A percentile compares a stretch with the other conserved stretches of the same genome.
Evolutionary conservation across 2,888 invertebrate species (phyloP).

Genomic region (Elysia crispata): DNA sequence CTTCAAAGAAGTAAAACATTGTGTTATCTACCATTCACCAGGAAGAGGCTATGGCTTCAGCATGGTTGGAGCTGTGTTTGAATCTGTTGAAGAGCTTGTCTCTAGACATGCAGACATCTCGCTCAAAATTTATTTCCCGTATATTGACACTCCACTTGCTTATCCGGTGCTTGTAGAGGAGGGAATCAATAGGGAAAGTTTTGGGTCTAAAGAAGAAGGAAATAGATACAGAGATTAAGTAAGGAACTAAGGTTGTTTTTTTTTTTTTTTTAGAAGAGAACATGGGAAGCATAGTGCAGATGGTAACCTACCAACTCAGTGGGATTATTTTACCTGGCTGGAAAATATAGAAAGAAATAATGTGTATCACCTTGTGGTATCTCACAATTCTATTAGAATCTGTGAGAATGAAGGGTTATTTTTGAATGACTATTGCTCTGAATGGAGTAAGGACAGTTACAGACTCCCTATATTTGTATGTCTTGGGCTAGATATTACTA

Average conservation of each 20-base stretch:
- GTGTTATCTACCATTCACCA: constrained; percentile 40
- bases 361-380: too few species aligned
- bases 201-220: background rate
- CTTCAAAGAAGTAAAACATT: constrained; percentile 44
- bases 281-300: background rate
- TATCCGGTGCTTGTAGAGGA: constrained; percentile 44
- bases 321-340: too few species aligned
- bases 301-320: too few species aligned
- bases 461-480: too few species aligned
- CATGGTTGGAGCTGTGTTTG: constrained; percentile 48
- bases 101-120: constrained; percentile 45
- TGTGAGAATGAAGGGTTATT: too few species aligned
- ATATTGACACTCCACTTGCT: constrained; percentile 45
- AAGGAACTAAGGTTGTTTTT: background rate
- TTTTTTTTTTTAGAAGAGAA: background rate
- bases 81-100: constrained; percentile 49
- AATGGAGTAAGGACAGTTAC: too few species aligned
- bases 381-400: too few species aligned
- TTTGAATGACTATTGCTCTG: too few species aligned
- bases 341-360: too few species aligned
- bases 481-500: too few species aligned
- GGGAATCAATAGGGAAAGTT: background rate
- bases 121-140: constrained; percentile 45
- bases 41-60: constrained; percentile 51
- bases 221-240: background rate